Evolutionary conservation across 2,113 vertebrate genomes (phyloP).

Genomic region (Mesitornis unicolor): DNA sequence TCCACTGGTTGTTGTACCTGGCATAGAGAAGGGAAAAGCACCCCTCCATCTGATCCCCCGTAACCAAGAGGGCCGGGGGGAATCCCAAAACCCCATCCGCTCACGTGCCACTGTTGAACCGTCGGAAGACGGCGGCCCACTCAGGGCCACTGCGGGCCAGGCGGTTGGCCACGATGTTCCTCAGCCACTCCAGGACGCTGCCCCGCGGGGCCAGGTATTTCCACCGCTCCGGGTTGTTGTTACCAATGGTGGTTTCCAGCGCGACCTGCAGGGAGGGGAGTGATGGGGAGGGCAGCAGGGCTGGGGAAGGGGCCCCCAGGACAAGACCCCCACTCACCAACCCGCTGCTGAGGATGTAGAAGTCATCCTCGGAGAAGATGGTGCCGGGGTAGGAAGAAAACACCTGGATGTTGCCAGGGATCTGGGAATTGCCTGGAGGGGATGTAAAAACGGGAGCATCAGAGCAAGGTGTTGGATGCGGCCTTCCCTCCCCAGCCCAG

Average conservation of each 20-base stretch:
- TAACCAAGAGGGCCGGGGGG: not conserved
- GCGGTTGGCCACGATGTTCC: slow-evolving; percentile 90
- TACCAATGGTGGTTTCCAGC: slow-evolving; percentile 92
- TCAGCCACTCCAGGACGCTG: slow-evolving; percentile 89
- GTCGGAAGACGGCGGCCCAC: slow-evolving; percentile 82
- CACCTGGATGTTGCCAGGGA: slow-evolving; percentile 79
- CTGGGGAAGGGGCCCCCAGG: rapidly evolving
- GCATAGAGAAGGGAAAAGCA: not conserved
- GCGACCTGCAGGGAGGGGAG: slow-evolving; percentile 76
- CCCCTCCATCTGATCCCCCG: rapidly evolving
- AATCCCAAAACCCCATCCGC: not conserved
- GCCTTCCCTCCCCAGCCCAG: not conserved
- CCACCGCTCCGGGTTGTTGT: slow-evolving; percentile 86
- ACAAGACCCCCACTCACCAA: slow-evolving; percentile 79
- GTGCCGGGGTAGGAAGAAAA: slow-evolving; percentile 94
- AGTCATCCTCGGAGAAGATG: slow-evolving; percentile 93
- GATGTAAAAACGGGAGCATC: not conserved
- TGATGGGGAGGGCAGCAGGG: not conserved
- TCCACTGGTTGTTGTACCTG: slow-evolving; percentile 99
- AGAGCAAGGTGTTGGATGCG: rapidly evolving
- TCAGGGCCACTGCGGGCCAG: slow-evolving; percentile 77
- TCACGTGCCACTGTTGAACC: slow-evolving; percentile 96
- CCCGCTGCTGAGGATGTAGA: slow-evolving; percentile 91
- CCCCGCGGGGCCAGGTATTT: slow-evolving; percentile 80
- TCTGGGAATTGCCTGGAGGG: slow-evolving; percentile 61